These are phyloP conservation scores for Hofmannophila pseudospretella DNA, from an alignment of 2,888 invertebrate species.

Conservation along the genomic window DNA sequence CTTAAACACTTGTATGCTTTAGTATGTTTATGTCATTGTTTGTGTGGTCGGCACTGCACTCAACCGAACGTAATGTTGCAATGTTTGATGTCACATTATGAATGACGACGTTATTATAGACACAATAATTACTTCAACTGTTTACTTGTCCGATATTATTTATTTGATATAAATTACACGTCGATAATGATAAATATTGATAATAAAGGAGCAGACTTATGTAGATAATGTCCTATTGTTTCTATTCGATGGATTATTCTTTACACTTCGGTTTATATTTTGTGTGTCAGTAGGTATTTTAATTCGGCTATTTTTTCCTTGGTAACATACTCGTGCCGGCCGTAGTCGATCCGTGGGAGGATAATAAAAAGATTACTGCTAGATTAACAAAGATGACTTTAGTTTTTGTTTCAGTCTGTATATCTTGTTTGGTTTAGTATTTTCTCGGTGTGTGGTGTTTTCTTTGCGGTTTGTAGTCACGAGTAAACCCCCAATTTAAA, in stretches of 20 bases:
- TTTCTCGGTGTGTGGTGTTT: too few relatives aligned
- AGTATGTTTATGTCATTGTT: constrained; percentile 35
- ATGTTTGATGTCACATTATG: constrained; percentile 50
- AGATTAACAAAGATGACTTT: too few relatives aligned
- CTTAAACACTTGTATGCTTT: constrained; percentile 9
- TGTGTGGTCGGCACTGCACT: constrained; percentile 26
- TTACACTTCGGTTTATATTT: constrained; percentile 7
- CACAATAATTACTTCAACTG: constrained; percentile 45
- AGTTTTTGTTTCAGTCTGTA: too few relatives aligned
- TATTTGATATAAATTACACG: constrained; percentile 65
- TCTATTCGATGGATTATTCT: constrained; percentile 6
- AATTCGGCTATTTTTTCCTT: neutral
- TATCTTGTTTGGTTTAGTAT: too few relatives aligned
- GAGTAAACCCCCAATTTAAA: too few relatives aligned
- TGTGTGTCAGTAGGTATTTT: constrained; percentile 1
- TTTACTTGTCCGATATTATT: constrained; percentile 59
- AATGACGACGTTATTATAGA: constrained; percentile 34
- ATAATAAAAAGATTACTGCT: too few relatives aligned
- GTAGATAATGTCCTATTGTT: constrained; percentile 20
- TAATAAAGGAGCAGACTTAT: constrained; percentile 16
- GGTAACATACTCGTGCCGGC: too few relatives aligned
- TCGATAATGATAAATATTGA: constrained; percentile 54
- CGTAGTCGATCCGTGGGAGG: too few relatives aligned
- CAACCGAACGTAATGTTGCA: constrained; percentile 33
- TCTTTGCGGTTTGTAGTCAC: too few relatives aligned